Base-by-base conservation (phyloP, 2,888 invertebrate genomes). In the Diaprepes abbreviatus region DNA sequence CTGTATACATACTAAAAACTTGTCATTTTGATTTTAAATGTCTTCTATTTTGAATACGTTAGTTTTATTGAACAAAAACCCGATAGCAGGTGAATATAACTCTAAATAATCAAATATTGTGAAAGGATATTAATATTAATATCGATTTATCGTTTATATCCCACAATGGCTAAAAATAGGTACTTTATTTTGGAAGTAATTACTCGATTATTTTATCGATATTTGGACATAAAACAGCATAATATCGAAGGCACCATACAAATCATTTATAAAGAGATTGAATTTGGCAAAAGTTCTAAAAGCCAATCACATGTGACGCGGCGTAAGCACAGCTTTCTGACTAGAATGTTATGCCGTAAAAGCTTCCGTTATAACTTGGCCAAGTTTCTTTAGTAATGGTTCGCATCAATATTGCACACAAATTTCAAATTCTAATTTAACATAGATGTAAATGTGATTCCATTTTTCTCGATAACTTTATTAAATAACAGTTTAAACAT, bases 211-310 rank as follows among this genome's bases (percentile, higher is more conserved):
- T 33, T 10, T 33, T 33, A 33, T 10, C 10, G 33, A 33, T 33
- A 33, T 33, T 33, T 48, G n/a, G 4, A 19, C 3, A 14, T 31
- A 31, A 52, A 24, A 31, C 24, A 24, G 7, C 6, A 52, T 31
- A 52, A 58, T 40, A 7, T 17, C 17, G 36, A 17, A 4, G 9
- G 40, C 24, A 38, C n/a, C 12, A 38, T 12, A 16, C 14, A 59
- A 45, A 59, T 59, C 19, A 45, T 45, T 43, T 31, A 45, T 43
- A 28, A 57, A 21, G 31, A 50, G 36, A 57, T 48, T 40, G 14
- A 63, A 63, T 36, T 68, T 68, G 68, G 68, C 63, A 68, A 58
- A 63, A 57, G 63, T 62, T 67, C 58, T 50, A 57, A 59, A 50
- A 66, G 43, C 21, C 66, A 66, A 54, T 59, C 59, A 50, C 50